Percentiles rank a stretch among this genome's conserved stretches.
These are phyloP conservation scores for Pristionchus japonicus DNA, from an alignment of 2,888 invertebrate species.

Conservation along the genomic window DNA sequence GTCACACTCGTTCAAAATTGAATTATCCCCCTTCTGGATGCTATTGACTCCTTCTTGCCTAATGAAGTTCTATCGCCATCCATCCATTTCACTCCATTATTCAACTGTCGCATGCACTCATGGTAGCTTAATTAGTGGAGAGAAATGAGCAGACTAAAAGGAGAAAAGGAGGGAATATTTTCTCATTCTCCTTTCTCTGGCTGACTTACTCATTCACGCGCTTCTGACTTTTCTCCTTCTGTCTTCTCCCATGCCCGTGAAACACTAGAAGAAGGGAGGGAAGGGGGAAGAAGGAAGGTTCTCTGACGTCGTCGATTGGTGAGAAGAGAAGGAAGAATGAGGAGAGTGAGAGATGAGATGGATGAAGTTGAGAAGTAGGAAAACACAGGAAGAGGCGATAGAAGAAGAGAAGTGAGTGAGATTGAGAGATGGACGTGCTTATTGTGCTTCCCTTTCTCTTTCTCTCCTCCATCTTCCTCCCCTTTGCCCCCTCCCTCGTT, in stretches of 20 bases:
- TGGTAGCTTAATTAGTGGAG: background rate
- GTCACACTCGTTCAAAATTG: background rate
- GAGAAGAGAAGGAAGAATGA: too few relatives aligned
- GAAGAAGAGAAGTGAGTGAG: slow-evolving; percentile 40
- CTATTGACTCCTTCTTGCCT: background rate
- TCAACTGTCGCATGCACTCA: background rate
- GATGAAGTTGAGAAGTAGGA: slow-evolving; percentile 40
- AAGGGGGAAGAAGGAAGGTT: background rate
- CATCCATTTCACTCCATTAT: background rate
- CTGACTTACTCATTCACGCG: background rate
- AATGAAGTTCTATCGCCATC: background rate
- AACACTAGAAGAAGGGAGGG: slow-evolving; percentile 34
- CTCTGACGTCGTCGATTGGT: slow-evolving; percentile 12
- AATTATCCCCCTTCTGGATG: background rate
- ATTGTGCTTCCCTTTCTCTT: slow-evolving; percentile 24
- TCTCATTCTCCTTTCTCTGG: background rate
- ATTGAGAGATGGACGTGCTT: slow-evolving; percentile 7
- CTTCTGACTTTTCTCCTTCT: background rate
- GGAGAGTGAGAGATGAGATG: background rate
- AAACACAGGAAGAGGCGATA: slow-evolving; percentile 11
- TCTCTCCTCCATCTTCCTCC: background rate
- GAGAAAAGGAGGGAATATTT: background rate
- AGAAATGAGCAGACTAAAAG: background rate
- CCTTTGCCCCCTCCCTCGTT: background rate
- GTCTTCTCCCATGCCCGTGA: background rate